phyloP scores from a whole-genome alignment of 1,140 invertebrate genomes.

The Drosophila nikananu region DNA sequence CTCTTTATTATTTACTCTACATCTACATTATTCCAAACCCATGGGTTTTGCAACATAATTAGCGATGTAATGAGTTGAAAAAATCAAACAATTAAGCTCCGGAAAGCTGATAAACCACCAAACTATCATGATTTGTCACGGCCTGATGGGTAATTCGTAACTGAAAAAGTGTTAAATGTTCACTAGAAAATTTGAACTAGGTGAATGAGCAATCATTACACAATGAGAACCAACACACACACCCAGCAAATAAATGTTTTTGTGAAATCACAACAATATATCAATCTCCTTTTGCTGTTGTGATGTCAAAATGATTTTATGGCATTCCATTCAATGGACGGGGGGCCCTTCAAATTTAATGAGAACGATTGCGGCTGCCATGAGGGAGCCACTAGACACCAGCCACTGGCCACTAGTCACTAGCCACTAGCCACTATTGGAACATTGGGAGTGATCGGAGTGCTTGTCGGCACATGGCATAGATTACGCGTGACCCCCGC shows the following conservation, averaged over 20 bases:
- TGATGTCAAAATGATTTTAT: conserved; percentile 18
- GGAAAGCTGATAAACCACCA: conserved; percentile 9
- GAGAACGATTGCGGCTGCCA: conserved; percentile 12
- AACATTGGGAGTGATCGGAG: conserved; percentile 27
- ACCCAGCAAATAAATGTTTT: neutral
- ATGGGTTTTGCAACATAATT: neutral
- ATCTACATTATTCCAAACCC: neutral
- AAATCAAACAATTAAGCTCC: conserved; percentile 8
- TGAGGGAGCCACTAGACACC: conserved; percentile 6
- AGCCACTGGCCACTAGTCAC: conserved; percentile 4
- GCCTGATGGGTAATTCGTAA: conserved; percentile 3
- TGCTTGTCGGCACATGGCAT: conserved; percentile 29
- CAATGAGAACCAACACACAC: neutral
- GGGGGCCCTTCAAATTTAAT: conserved; percentile 19
- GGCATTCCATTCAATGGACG: neutral
- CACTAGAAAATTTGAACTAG: conserved; percentile 13
- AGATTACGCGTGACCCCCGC: conserved; percentile 33
- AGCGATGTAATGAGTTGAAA: conserved; percentile 6
- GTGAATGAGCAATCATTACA: conserved; percentile 8
- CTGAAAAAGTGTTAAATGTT: conserved; percentile 15
- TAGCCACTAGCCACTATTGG: conserved; percentile 7
- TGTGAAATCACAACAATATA: conserved; percentile 14
- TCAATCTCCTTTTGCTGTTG: neutral
- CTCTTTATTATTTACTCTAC: neutral
- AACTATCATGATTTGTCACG: conserved; percentile 19